Evolutionary conservation across 1,140 invertebrate genomes (phyloP).

Genomic region (Cyclargus thomasi): DNA sequence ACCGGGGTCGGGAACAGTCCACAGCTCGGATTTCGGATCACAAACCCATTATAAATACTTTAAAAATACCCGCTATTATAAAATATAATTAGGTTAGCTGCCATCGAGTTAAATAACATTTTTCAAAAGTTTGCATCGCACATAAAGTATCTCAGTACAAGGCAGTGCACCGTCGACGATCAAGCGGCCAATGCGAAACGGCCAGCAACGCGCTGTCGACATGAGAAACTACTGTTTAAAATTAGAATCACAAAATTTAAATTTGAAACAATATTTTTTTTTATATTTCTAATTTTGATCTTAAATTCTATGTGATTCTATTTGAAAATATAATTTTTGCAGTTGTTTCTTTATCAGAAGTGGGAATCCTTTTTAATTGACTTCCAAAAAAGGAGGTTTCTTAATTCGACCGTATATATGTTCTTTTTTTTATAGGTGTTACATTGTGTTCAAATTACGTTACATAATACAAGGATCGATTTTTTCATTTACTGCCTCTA

Average conservation of each 20-base stretch:
- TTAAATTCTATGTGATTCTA: no score
- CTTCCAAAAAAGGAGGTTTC: no score
- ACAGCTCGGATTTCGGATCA: constrained; percentile 60
- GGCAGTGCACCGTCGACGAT: constrained; percentile 57
- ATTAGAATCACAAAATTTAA: background rate
- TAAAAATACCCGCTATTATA: constrained; percentile 64
- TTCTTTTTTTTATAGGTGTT: no score
- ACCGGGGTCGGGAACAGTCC: constrained; percentile 34
- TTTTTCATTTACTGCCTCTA: no score
- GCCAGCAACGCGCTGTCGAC: background rate
- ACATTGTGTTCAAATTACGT: no score
- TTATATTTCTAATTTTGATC: no score
- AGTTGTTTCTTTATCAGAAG: no score
- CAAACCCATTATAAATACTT: constrained; percentile 62
- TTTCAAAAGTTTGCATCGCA: constrained; percentile 35
- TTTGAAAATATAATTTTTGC: no score
- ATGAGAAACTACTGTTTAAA: background rate
- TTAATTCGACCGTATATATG: no score
- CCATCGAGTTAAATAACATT: constrained; percentile 35
- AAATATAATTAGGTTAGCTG: constrained; percentile 44
- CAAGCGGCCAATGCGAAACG: background rate
- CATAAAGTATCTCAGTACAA: constrained; percentile 55
- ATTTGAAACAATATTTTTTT: no score
- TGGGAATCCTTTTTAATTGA: no score
- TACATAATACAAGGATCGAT: no score